Conservation (phyloP, 1,140 invertebrate genomes). For the Temnothorax curvispinosus region DNA sequence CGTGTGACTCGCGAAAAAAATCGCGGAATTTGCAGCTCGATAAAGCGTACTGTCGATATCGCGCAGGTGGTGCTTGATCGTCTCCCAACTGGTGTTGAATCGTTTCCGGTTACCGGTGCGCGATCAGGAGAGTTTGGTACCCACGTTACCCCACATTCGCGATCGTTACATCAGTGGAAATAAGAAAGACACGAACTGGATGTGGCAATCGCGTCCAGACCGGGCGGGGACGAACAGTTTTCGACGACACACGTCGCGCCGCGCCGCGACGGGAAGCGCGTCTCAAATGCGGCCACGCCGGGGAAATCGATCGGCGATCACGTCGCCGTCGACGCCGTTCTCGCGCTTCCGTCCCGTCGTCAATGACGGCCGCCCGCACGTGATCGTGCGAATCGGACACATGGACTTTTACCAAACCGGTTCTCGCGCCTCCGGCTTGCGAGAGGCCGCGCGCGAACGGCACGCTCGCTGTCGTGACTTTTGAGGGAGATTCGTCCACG, state of each 20-base stretch:
- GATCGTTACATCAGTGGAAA: background rate
- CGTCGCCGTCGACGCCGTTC: conserved; percentile 50
- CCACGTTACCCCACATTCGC: background rate
- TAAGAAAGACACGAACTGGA: conserved; percentile 13
- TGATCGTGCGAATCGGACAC: background rate
- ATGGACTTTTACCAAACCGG: background rate
- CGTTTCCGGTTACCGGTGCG: background rate
- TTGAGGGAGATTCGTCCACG: background rate
- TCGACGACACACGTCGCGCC: background rate
- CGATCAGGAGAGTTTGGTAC: background rate
- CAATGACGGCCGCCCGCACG: background rate
- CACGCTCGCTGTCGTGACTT: background rate
- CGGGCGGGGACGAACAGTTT: conserved; percentile 11
- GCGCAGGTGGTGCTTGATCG: background rate
- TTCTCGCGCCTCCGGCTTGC: background rate
- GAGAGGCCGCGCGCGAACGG: background rate
- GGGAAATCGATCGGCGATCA: background rate
- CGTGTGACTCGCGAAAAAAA: background rate
- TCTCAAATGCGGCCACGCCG: conserved; percentile 65
- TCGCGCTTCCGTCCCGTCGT: background rate
- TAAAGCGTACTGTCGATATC: background rate
- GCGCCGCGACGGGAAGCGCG: conserved; percentile 8
- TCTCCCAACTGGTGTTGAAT: too few species aligned
- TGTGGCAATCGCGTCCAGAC: conserved; percentile 9
- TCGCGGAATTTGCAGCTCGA: background rate